Conservation (phyloP, 2,888 invertebrate species). For the Deroplatys truncata region DNA sequence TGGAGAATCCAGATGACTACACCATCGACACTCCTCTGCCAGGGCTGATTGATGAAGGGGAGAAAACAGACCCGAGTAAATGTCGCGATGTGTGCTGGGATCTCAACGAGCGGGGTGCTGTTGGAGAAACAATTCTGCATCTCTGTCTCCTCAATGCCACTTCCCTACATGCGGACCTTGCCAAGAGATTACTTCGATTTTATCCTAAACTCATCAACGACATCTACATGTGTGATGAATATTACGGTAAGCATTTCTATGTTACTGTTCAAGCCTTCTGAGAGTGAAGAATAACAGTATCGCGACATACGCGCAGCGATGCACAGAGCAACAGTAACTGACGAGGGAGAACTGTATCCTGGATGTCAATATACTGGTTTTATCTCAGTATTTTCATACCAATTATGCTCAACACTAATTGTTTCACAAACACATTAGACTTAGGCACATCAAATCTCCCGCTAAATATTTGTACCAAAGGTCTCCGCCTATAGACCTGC, state of each 20-base stretch:
- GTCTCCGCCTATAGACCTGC: too few relatives aligned
- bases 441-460: too few relatives aligned
- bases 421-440: too few relatives aligned
- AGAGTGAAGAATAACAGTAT: background rate
- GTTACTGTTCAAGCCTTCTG: background rate
- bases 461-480: too few relatives aligned
- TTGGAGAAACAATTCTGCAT: slow-evolving; percentile 93
- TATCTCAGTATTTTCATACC: too few relatives aligned
- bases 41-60: slow-evolving; percentile 47
- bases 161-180: slow-evolving; percentile 86
- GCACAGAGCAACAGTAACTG: too few relatives aligned
- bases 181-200: slow-evolving; percentile 82
- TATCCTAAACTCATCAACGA: slow-evolving; percentile 96
- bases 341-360: too few relatives aligned
- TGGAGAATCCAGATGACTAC: slow-evolving; percentile 83
- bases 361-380: too few relatives aligned
- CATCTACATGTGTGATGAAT: slow-evolving; percentile 93
- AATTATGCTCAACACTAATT: too few relatives aligned
- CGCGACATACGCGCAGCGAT: too few relatives aligned
- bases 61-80: slow-evolving; percentile 56
- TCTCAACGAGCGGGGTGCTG: slow-evolving; percentile 86
- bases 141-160: slow-evolving; percentile 89
- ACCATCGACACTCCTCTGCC: slow-evolving; percentile 72
- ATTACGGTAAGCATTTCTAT: slow-evolving; percentile 67
- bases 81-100: slow-evolving; percentile 91